A percentile compares a stretch with the other conserved stretches of the same genome.
Conservation (phyloP, 2,113 vertebrate genomes). For the Oncorhynchus clarkii region DNA sequence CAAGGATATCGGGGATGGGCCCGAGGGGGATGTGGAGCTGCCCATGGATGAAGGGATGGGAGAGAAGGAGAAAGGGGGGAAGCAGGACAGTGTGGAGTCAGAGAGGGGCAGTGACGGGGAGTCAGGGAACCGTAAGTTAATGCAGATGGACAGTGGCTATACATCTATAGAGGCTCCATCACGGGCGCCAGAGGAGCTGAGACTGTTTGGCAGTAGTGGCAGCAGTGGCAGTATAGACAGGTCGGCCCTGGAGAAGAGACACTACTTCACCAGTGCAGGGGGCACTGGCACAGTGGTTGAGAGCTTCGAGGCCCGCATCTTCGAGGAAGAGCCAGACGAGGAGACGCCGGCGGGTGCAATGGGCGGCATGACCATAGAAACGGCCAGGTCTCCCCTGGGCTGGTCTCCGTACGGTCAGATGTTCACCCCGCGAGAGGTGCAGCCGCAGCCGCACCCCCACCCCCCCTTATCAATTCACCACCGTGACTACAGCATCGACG, state of each 20-base stretch:
- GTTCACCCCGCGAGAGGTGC: constrained; percentile 67
- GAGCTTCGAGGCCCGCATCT: constrained; percentile 81
- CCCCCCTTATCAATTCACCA: constrained; percentile 51
- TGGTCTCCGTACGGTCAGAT: constrained; percentile 82
- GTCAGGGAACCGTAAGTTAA: constrained; percentile 81
- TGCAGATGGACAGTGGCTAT: constrained; percentile 98
- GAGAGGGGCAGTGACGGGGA: constrained; percentile 75
- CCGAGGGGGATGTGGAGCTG: constrained; percentile 55
- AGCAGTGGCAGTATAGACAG: constrained; percentile 62
- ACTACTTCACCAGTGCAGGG: constrained; percentile 83
- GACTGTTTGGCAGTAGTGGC: constrained; percentile 52
- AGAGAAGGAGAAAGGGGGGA: constrained; percentile 52
- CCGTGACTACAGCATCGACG: constrained; percentile 98
- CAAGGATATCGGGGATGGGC: constrained; percentile 70
- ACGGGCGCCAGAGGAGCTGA: constrained; percentile 79
- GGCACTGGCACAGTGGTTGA: constrained; percentile 82
- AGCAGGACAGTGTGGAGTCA: constrained; percentile 72
- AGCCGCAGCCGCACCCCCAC: constrained; percentile 27
- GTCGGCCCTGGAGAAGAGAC: constrained; percentile 75
- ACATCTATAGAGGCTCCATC: constrained; percentile 91
- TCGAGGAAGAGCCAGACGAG: constrained; percentile 74
- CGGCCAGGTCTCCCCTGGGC: constrained; percentile 49
- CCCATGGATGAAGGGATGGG: constrained; percentile 35
- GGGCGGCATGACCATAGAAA: constrained; percentile 50
- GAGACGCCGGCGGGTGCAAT: constrained; percentile 68